Conservation (phyloP, 2,888 invertebrate genomes). For the Eucriotettix oculatus region DNA sequence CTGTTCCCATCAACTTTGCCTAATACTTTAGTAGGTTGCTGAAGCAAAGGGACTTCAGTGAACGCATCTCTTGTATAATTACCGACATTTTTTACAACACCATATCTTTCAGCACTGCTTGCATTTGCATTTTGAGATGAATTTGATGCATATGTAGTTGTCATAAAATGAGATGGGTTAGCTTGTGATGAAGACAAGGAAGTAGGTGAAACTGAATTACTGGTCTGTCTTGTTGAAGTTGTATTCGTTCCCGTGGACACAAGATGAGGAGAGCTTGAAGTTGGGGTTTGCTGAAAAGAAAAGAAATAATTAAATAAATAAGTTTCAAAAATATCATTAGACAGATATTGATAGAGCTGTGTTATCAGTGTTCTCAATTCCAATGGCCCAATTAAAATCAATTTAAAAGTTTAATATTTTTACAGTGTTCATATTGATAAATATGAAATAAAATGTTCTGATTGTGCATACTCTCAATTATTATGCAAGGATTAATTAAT, state of each 20-base stretch:
- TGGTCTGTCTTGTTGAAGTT: not conserved
- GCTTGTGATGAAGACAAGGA: not conserved
- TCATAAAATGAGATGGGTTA: not conserved
- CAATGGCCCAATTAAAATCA: too few relatives aligned
- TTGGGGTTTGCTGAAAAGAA: not conserved
- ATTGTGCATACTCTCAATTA: too few relatives aligned
- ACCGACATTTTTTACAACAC: not conserved
- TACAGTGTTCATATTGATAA: too few relatives aligned
- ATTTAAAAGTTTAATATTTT: too few relatives aligned
- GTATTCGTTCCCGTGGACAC: conserved; percentile 7
- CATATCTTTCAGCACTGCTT: not conserved
- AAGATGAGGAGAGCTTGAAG: conserved; percentile 6
- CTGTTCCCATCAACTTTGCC: not conserved
- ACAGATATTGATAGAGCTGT: too few relatives aligned
- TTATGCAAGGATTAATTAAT: too few relatives aligned
- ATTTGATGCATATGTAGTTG: not conserved
- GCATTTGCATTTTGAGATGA: not conserved
- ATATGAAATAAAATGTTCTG: too few relatives aligned
- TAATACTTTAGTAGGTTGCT: not conserved
- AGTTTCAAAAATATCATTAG: too few relatives aligned
- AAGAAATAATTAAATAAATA: too few relatives aligned
- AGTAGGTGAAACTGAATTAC: conserved; percentile 1
- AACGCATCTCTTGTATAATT: not conserved
- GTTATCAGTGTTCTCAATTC: too few relatives aligned
- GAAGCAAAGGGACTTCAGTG: not conserved